A percentile compares a stretch with the other conserved stretches of the same genome.
These are phyloP conservation scores for Conus betulinus DNA, from an alignment of 1,140 invertebrate genomes.

Conservation along the genomic window DNA sequence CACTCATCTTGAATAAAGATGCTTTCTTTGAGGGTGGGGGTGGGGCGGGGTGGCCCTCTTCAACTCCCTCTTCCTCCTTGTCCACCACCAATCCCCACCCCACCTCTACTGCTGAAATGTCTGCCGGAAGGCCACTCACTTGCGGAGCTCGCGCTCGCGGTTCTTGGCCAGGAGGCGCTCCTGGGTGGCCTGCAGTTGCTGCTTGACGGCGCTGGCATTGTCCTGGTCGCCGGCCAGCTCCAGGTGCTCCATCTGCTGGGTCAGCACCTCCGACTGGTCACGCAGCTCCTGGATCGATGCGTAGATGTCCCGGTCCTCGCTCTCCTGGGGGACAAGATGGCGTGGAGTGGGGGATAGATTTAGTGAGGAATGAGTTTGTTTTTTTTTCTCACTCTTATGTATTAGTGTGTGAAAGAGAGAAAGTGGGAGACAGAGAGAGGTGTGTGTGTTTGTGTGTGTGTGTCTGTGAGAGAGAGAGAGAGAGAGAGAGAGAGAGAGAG, in stretches of 20 bases:
- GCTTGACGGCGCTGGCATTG: constrained; percentile 46
- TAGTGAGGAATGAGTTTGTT: not conserved
- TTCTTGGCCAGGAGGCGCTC: constrained; percentile 65
- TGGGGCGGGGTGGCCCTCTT: no score
- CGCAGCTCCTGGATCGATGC: constrained; percentile 70
- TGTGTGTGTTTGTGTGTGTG: no score
- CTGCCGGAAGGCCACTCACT: constrained; percentile 42
- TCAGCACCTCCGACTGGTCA: constrained; percentile 65
- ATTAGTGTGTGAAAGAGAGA: not conserved
- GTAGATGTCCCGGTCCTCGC: constrained; percentile 72
- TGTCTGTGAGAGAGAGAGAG: no score
- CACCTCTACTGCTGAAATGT: no score
- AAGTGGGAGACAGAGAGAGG: no score
- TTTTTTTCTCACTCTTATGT: not conserved
- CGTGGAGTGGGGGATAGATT: constrained; percentile 1
- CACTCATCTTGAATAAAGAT: no score
- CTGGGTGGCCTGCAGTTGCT: constrained; percentile 61
- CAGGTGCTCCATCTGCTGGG: constrained; percentile 58
- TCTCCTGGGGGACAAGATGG: constrained; percentile 56
- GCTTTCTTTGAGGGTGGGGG: no score
- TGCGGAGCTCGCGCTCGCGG: constrained; percentile 66
- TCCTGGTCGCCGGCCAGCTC: constrained; percentile 55
- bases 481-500: no score
- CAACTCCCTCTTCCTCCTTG: no score
- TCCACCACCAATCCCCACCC: no score